Conservation (phyloP, 2,888 invertebrate genomes). For the Rhagonycha lutea region DNA sequence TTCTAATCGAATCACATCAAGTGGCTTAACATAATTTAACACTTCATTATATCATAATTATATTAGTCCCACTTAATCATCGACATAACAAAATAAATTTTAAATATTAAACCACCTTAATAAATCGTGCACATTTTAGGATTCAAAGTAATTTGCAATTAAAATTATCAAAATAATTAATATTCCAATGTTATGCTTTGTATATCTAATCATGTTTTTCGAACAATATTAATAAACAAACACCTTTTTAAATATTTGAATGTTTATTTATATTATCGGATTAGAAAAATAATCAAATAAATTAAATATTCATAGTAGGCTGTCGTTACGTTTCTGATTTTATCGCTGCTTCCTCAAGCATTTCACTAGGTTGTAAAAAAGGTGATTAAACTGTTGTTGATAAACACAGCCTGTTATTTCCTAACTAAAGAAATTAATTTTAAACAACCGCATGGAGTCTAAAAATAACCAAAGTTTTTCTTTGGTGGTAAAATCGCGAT, state of each 20-base stretch:
- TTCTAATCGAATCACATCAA: neutral
- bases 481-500: neutral
- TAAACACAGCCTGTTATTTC: neutral
- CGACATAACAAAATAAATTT: neutral
- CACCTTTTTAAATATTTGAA: neutral
- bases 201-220: neutral
- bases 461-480: neutral
- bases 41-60: constrained; percentile 1
- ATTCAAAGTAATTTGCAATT: neutral
- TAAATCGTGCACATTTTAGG: neutral
- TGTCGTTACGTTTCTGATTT: neutral
- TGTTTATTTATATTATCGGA: neutral
- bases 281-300: neutral
- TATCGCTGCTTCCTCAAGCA: neutral
- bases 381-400: neutral
- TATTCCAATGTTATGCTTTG: neutral
- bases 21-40: constrained; percentile 1
- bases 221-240: neutral
- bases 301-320: neutral
- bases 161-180: neutral
- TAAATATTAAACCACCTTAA: neutral
- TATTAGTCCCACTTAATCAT: neutral
- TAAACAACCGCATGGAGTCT: neutral
- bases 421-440: neutral
- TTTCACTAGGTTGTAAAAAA: neutral